A percentile compares a stretch with the other conserved stretches of the same genome.
Conservation (phyloP, 2,888 invertebrate species). For the Rhimphoctona megacephalus region DNA sequence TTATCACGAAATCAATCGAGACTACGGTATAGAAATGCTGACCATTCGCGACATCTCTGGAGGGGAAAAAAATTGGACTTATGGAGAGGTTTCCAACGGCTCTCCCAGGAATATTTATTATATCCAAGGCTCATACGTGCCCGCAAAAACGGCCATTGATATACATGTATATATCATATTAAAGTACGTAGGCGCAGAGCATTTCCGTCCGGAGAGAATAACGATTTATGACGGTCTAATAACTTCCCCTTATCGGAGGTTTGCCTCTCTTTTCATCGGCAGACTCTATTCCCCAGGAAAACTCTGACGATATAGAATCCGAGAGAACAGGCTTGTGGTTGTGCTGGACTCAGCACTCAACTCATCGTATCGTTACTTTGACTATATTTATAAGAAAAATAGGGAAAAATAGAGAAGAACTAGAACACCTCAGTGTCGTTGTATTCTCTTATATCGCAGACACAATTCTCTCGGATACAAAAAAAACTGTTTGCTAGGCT, state of each 20-base stretch:
- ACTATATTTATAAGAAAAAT: conserved; percentile 2
- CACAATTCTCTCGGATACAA: conserved; percentile 22
- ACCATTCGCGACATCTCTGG: conserved; percentile 41
- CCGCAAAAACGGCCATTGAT: conserved; percentile 26
- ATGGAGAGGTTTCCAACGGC: conserved; percentile 48
- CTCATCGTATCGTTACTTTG: conserved; percentile 28
- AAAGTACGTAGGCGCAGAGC: conserved; percentile 62
- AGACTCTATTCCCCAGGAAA: conserved; percentile 44
- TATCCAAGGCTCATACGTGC: conserved; percentile 53
- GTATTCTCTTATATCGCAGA: conserved; percentile 57
- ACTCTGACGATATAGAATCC: conserved; percentile 37
- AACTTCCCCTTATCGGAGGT: conserved; percentile 71
- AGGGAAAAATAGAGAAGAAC: background rate
- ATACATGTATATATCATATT: conserved; percentile 24
- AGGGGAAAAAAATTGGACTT: conserved; percentile 12
- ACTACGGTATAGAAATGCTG: conserved; percentile 50
- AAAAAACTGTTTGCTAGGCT: conserved; percentile 44
- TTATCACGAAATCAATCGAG: conserved; percentile 66
- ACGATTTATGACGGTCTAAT: conserved; percentile 73
- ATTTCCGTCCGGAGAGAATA: conserved; percentile 70
- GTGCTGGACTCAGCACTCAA: conserved; percentile 28
- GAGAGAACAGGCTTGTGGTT: background rate
- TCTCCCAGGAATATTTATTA: conserved; percentile 70
- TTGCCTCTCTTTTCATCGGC: conserved; percentile 63
- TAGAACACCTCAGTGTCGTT: background rate